Base-by-base conservation (phyloP, 1,140 invertebrate species). In the Nephotettix cincticeps region DNA sequence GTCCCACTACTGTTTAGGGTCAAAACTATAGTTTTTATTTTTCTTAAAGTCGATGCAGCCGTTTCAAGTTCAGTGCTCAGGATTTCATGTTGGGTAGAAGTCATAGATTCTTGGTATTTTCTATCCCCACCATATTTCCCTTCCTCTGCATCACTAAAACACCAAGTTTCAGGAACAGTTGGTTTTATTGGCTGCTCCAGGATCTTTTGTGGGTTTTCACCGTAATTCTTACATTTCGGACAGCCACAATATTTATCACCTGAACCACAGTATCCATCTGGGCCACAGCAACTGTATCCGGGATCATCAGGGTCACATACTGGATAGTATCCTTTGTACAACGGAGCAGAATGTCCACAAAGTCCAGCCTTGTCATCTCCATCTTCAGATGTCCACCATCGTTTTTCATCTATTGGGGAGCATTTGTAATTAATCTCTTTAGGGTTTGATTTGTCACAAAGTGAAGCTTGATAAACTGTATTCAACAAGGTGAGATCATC, bases 271-370 rank as follows among this genome's bases (percentile, higher is more conserved):
- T 75, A 75, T 17, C 74, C 74, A 3, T 21, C 58, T 2, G 72
- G 65, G 9, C 74, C 70, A 29, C 74, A 75, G 45, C 74, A 75
- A 14, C 72, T 71, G 56, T 73, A 75, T 17, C 74, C 72, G 1
- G 72, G 72, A 47, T 75, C 74, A 45, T 75, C 74, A 17, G 74
- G 74, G 47, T 75, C 74, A 40, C 74, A 75, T 6, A 73, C 29
- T 0, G 74, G 74, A 58, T 75, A 75, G 54, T 69, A 75, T 28
- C 74, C 74, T 69, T 75, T 75, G 61, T 75, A 73, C 43, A 75
- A 29, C 1, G 74, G 74, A 23, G 74, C 72, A 14, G 56, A 69
- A 25, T 61, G 61, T 13, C 74, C 74, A 45, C 74, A 75, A 58
- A 75, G 30, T 13, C 74, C 74, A 11, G 74, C 74, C 19, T 64